Percentiles rank a stretch among this genome's conserved stretches.
Conservation (phyloP, 1,140 invertebrate species). For the Drosophila bocqueti region DNA sequence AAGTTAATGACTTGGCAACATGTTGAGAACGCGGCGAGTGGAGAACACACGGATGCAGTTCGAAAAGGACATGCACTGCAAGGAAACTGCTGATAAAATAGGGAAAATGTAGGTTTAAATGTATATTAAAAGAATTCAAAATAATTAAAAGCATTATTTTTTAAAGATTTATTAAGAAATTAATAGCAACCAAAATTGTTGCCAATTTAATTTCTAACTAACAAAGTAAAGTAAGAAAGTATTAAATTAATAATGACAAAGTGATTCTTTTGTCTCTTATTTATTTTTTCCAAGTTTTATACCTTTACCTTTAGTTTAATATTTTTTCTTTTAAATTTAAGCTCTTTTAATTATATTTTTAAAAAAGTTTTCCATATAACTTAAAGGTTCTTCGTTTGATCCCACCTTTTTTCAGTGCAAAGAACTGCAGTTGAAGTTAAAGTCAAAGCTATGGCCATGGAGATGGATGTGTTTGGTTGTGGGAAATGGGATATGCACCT, state of each 20-base stretch:
- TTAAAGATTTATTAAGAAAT: background rate
- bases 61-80: constrained; percentile 40
- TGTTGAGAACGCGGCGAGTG: constrained; percentile 59
- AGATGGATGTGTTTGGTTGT: constrained; percentile 17
- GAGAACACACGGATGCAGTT: constrained; percentile 43
- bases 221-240: background rate
- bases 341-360: too few relatives aligned
- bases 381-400: too few relatives aligned
- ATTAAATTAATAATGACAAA: background rate
- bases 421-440: constrained; percentile 27
- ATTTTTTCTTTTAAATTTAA: background rate
- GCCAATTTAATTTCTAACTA: too few relatives aligned
- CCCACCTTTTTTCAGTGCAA: constrained; percentile 7
- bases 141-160: background rate
- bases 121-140: background rate
- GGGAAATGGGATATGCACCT: constrained; percentile 52
- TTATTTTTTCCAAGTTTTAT: too few relatives aligned
- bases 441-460: constrained; percentile 14
- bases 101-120: background rate
- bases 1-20: constrained; percentile 82
- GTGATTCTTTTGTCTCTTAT: too few relatives aligned
- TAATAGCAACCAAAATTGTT: background rate
- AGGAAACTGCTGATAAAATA: background rate
- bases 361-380: background rate
- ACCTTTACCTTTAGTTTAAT: background rate